A percentile compares a stretch with the other conserved stretches of the same genome.
Evolutionary conservation across 2,113 vertebrate species (phyloP).

Genomic region (Drymodes brunneopygia): DNA sequence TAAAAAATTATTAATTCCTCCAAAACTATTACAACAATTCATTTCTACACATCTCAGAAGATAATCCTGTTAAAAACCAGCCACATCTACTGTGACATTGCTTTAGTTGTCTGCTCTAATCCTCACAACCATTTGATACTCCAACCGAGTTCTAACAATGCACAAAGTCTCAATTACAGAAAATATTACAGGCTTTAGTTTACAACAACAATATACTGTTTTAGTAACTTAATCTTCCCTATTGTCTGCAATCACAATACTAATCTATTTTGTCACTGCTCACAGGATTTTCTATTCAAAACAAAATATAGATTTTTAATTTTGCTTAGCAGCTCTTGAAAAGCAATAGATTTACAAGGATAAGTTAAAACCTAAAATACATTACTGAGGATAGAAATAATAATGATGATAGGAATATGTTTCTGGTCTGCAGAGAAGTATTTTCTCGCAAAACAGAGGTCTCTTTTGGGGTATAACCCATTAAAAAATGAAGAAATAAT

Average conservation of each 20-base stretch:
- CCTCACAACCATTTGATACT: conserved; percentile 58
- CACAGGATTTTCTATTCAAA: conserved; percentile 4
- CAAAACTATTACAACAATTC: conserved; percentile 70
- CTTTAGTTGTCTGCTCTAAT: conserved; percentile 67
- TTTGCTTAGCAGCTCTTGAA: conserved; percentile 19
- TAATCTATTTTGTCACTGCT: conserved; percentile 41
- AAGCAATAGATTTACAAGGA: conserved; percentile 15
- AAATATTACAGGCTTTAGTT: conserved; percentile 66
- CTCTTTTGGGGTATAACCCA: not conserved
- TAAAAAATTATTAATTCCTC: conserved; percentile 74
- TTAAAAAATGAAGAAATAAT: not conserved
- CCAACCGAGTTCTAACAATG: conserved; percentile 54
- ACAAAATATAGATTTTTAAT: conserved; percentile 57
- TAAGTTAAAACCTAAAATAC: conserved; percentile 6
- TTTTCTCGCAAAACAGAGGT: conserved; percentile 11
- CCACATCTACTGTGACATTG: conserved; percentile 56
- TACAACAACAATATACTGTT: conserved; percentile 65
- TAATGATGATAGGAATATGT: not conserved
- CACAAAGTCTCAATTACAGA: conserved; percentile 64
- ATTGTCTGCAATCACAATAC: conserved; percentile 46
- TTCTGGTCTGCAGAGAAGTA: conserved; percentile 26
- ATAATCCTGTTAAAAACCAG: conserved; percentile 73
- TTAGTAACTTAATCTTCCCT: conserved; percentile 58
- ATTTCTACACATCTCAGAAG: conserved; percentile 67
- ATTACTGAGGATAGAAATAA: not conserved